Percentiles rank a stretch among this genome's conserved stretches.
phyloP scores from a whole-genome alignment of 2,888 invertebrate species.

The Theodoxus fluviatilis region DNA sequence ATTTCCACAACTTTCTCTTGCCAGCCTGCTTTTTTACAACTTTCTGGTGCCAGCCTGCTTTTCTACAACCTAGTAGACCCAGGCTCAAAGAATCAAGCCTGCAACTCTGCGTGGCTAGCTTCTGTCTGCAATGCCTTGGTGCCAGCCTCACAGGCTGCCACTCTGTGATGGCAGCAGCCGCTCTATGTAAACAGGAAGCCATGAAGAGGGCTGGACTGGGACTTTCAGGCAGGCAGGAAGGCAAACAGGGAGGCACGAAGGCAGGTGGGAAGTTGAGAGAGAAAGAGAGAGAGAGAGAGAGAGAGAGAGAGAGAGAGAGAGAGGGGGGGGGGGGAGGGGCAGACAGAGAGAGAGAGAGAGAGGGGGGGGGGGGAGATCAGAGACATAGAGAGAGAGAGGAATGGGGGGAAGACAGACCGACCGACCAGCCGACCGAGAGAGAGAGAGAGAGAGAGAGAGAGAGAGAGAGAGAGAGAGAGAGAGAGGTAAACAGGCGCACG shows the following conservation, averaged over 20 bases:
- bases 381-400: constrained; percentile 13
- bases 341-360: constrained; percentile 16
- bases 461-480: constrained; percentile 17
- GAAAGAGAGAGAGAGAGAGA: background rate
- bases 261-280: constrained; percentile 3
- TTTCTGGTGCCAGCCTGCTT: too few relatives aligned
- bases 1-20: too few relatives aligned
- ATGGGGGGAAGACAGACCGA: background rate
- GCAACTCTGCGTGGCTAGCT: too few relatives aligned
- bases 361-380: background rate
- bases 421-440: constrained; percentile 1
- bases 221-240: background rate
- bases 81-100: too few relatives aligned
- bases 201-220: too few relatives aligned
- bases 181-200: too few relatives aligned
- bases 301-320: background rate
- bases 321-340: background rate
- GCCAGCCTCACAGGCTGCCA: too few relatives aligned
- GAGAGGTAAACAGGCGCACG: background rate
- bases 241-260: background rate
- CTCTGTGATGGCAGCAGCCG: too few relatives aligned
- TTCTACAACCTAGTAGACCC: too few relatives aligned
- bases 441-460: constrained; percentile 17
- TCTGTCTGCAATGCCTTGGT: too few relatives aligned
- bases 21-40: too few relatives aligned